These are phyloP conservation scores for Sanderia malayensis DNA, from an alignment of 30 jellyfish, hydroid and myxozoan genomes.

Conservation along the genomic window DNA sequence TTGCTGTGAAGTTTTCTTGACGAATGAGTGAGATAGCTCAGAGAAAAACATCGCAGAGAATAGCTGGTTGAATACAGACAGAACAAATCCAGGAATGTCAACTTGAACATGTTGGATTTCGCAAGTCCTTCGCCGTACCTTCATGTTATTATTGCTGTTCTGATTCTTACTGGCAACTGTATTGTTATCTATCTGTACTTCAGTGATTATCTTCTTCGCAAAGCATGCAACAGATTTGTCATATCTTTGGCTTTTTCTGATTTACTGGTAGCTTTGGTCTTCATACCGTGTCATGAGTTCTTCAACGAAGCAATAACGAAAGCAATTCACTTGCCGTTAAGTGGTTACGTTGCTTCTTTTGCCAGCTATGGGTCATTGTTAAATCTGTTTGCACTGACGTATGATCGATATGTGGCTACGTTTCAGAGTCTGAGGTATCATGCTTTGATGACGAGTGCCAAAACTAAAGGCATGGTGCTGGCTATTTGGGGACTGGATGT, in stretches of 20 bases:
- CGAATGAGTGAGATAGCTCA: too few relatives aligned
- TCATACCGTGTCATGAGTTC: conserved; percentile 53
- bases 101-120: conserved; percentile 30
- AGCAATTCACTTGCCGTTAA: conserved; percentile 19
- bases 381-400: conserved; percentile 56
- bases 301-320: conserved; percentile 29
- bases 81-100: too few relatives aligned
- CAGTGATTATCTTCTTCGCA: conserved; percentile 28
- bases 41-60: too few relatives aligned
- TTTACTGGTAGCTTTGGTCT: conserved; percentile 37
- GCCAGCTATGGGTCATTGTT: conserved; percentile 47
- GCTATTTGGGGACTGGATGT: conserved; percentile 30
- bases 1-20: too few relatives aligned
- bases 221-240: conserved; percentile 42
- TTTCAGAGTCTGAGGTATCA: conserved; percentile 49
- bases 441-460: conserved; percentile 28
- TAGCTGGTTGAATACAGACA: too few relatives aligned
- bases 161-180: conserved; percentile 45
- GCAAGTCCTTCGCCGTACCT: background rate
- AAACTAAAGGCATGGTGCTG: conserved; percentile 11
- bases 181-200: conserved; percentile 49
- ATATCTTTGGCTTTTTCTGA: conserved; percentile 58
- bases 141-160: conserved; percentile 6
- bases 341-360: conserved; percentile 52
- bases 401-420: conserved; percentile 55